A percentile compares a stretch with the other conserved stretches of the same genome.
phyloP scores from a whole-genome alignment of 1,140 invertebrate genomes.

The Cydia pomonella region DNA sequence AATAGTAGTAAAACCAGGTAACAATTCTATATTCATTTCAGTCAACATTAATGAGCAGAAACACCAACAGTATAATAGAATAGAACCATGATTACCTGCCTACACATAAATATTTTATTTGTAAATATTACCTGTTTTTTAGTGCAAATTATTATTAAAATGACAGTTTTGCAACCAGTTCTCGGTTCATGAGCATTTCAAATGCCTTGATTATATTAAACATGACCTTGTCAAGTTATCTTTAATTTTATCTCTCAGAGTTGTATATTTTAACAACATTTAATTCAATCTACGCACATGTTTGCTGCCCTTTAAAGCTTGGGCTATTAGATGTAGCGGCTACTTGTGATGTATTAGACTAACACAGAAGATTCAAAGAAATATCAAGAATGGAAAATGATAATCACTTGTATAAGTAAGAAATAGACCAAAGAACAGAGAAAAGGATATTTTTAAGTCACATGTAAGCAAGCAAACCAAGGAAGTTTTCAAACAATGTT shows the following conservation, averaged over 20 bases:
- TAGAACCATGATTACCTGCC: neutral
- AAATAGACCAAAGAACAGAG: too few relatives aligned
- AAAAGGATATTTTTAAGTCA: too few relatives aligned
- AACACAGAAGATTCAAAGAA: too few relatives aligned
- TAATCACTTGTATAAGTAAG: too few relatives aligned
- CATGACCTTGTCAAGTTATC: conserved; percentile 7
- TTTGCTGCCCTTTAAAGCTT: neutral
- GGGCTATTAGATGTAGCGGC: neutral
- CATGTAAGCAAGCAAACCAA: too few relatives aligned
- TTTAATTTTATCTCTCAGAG: neutral
- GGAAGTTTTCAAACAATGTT: too few relatives aligned
- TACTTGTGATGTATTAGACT: neutral
- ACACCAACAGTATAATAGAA: neutral
- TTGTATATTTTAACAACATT: neutral
- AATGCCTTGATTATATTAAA: neutral
- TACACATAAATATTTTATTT: neutral
- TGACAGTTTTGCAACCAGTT: conserved; percentile 6
- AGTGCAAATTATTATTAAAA: neutral
- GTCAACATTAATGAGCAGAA: too few relatives aligned
- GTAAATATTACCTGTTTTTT: neutral
- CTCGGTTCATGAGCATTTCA: conserved; percentile 2
- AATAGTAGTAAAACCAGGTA: too few relatives aligned
- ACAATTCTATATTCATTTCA: too few relatives aligned
- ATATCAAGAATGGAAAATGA: too few relatives aligned
- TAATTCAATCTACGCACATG: neutral